Evolutionary conservation across 2,888 invertebrate species (phyloP).

Genomic region (Elysia crispata): DNA sequence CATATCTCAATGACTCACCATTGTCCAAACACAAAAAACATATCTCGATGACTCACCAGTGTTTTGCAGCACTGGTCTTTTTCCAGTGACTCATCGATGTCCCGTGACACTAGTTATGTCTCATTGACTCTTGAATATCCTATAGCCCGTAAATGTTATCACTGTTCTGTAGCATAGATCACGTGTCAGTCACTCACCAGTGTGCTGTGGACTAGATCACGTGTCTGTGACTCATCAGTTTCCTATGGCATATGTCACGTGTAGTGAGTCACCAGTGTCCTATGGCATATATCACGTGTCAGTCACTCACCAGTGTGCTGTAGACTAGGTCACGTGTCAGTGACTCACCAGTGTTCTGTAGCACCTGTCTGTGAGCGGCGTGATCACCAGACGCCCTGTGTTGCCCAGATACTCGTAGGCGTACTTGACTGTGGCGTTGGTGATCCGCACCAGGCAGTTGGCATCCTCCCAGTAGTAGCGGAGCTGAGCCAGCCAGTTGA

Average conservation of each 20-base stretch:
- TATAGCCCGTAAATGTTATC: neutral
- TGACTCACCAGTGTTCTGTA: slow-evolving; percentile 94
- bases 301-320: neutral
- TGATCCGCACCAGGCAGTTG: slow-evolving; percentile 84
- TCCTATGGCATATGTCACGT: too few species aligned
- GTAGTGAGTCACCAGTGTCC: neutral
- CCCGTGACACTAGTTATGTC: too few species aligned
- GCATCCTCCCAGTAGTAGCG: slow-evolving; percentile 85
- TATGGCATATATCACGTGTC: neutral
- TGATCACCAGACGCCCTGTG: slow-evolving; percentile 89
- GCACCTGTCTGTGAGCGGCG: slow-evolving; percentile 94
- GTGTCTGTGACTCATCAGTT: too few species aligned
- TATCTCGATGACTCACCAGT: too few species aligned
- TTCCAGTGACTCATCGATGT: too few species aligned
- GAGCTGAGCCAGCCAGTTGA: slow-evolving; percentile 93
- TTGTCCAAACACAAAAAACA: too few species aligned
- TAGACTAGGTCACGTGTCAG: too few species aligned
- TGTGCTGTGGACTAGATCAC: too few species aligned
- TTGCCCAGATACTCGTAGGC: slow-evolving; percentile 97
- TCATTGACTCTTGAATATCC: too few species aligned
- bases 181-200: too few species aligned
- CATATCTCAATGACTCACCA: too few species aligned
- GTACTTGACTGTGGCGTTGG: slow-evolving; percentile 91
- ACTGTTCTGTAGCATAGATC: neutral
- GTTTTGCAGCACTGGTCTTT: too few species aligned